These are phyloP conservation scores for Phymastichus coffea DNA, from an alignment of 1,140 invertebrate species.

Conservation along the genomic window DNA sequence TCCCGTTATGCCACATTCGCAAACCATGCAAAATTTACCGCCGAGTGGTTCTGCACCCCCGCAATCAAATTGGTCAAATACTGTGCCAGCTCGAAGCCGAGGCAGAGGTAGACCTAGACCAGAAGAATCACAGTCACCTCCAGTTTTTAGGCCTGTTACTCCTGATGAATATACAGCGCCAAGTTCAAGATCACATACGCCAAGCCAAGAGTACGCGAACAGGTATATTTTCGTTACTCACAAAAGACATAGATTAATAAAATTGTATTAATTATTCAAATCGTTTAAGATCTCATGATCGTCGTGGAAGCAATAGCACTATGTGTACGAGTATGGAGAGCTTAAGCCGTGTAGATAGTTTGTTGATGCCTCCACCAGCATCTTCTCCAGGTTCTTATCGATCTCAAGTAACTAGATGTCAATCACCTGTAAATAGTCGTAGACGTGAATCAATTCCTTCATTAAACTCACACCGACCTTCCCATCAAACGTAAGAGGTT, in stretches of 20 bases:
- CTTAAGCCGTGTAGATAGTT: slow-evolving; percentile 47
- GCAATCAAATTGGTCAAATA: slow-evolving; percentile 54
- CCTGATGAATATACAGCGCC: slow-evolving; percentile 57
- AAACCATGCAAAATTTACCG: slow-evolving; percentile 49
- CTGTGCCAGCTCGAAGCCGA: slow-evolving; percentile 53
- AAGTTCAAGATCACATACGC: slow-evolving; percentile 58
- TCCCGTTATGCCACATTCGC: slow-evolving; percentile 43
- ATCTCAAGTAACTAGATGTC: slow-evolving; percentile 38
- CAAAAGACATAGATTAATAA: not conserved
- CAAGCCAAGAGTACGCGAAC: slow-evolving; percentile 52
- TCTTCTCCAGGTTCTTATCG: slow-evolving; percentile 38
- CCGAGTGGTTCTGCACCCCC: slow-evolving; percentile 39
- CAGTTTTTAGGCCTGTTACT: slow-evolving; percentile 53
- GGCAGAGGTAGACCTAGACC: slow-evolving; percentile 57
- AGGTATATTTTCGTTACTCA: slow-evolving; percentile 32
- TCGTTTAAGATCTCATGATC: slow-evolving; percentile 44
- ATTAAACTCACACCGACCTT: slow-evolving; percentile 6
- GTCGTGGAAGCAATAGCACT: slow-evolving; percentile 53
- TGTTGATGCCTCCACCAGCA: slow-evolving; percentile 44
- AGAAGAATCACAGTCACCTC: slow-evolving; percentile 48
- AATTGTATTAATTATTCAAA: not conserved
- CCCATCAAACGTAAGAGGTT: slow-evolving; percentile 24
- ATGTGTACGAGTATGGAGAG: slow-evolving; percentile 56
- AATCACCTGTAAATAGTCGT: slow-evolving; percentile 35
- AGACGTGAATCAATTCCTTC: slow-evolving; percentile 24